Base-by-base conservation (phyloP, 2,113 vertebrate species). In the Noturus placidus region DNA sequence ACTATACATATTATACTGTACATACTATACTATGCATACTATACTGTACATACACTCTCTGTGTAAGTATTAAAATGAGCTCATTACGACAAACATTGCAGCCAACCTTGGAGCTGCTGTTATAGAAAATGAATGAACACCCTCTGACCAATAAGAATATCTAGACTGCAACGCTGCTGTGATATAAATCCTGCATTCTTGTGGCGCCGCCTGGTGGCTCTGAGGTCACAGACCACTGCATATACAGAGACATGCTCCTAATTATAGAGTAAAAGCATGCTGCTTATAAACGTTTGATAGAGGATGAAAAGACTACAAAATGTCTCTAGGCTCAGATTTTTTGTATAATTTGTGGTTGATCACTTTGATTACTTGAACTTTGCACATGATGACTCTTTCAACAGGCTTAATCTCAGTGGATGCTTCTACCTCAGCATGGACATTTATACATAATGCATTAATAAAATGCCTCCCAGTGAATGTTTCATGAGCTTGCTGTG, bases 361-460 rank as follows among this genome's bases (percentile, higher is more conserved):
- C 35, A 19, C 30, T 79, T 46, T 46, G 5, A 46, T 46, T 46
- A 46, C 42, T 46, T 46, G 42, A 46, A 35, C 59, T 56, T 69
- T 19, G 7, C 59, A 67, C 59, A 46, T 35, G 46, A 69, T 2
- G 76, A 4, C 5, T 22, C 84, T 50, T 78, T 69, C 77, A 42
- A 72, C 25, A 38, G 11, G 14, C 8, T 67, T 27, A 22, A 1
- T 76, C 77, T 80, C 61, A 54, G 76, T 20, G 46, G 63, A 70
- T n/a, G 86, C 35, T 57, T 72, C 52, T 20, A 33, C 25, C 86
- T 72, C 54, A 30, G 63, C 19, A 8, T 54, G 65, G 78, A 87
- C 72, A 72, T 87, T 87, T 82, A 82, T 87, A 72, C 79, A 82
- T 87, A 72, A 87, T 87, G 52, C 50, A 87, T 82, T 35, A 87